phyloP scores from a whole-genome alignment of 23 tunicate genomes.

The Styela clava region DNA sequence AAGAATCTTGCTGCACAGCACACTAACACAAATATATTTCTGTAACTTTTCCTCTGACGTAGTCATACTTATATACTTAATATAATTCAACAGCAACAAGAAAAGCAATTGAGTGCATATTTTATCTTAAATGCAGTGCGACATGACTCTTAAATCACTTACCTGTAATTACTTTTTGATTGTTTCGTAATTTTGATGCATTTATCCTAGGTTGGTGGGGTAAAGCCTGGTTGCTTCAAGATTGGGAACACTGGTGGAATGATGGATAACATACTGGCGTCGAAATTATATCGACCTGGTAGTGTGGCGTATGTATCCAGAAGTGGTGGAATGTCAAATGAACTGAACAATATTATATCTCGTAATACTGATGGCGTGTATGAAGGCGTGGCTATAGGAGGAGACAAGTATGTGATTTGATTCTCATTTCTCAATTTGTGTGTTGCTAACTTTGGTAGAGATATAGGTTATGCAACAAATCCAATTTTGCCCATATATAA shows the following conservation, averaged over 20 bases:
- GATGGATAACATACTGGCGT: conserved; percentile 97
- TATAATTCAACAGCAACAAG: no score
- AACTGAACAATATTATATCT: conserved; percentile 90
- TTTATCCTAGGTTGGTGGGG: conserved; percentile 99
- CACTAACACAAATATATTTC: no score
- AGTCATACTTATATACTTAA: no score
- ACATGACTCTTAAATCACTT: no score
- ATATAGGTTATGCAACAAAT: no score
- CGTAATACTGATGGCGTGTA: conserved; percentile 87
- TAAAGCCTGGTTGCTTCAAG: conserved; percentile 97
- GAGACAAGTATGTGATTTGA: conserved; percentile 84
- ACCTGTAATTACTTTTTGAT: no score
- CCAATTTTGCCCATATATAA: not conserved
- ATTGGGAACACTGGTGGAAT: conserved; percentile 99
- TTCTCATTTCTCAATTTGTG: no score
- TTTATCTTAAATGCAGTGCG: no score
- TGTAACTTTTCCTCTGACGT: no score
- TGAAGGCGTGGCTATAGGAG: conserved; percentile 98
- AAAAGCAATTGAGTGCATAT: no score
- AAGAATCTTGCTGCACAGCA: no score
- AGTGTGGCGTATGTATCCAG: conserved; percentile 97
- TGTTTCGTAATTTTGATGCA: no score
- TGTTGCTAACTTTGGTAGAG: conserved; percentile 2
- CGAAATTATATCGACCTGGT: conserved; percentile 88
- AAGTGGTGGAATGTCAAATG: conserved; percentile 99